phyloP scores from a whole-genome alignment of 1,140 invertebrate species.

The Agraylea sexmaculata region DNA sequence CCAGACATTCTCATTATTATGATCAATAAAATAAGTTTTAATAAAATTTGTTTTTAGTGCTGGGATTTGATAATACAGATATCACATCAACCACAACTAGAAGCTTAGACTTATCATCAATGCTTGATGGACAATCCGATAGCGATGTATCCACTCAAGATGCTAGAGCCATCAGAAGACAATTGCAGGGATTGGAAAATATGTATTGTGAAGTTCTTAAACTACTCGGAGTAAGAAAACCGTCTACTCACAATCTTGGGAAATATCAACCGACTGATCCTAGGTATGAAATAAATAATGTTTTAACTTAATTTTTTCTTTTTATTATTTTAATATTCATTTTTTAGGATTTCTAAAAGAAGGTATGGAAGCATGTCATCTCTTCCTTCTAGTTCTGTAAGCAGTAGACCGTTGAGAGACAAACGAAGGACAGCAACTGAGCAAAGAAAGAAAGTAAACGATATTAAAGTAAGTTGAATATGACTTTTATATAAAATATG shows the following conservation, averaged over 20 bases:
- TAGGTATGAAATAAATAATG: slow-evolving; percentile 24
- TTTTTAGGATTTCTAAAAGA: slow-evolving; percentile 25
- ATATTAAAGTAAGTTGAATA: slow-evolving; percentile 53
- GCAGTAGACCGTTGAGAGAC: slow-evolving; percentile 56
- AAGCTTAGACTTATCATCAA: slow-evolving; percentile 66
- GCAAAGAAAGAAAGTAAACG: slow-evolving; percentile 63
- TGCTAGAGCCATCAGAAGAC: slow-evolving; percentile 64
- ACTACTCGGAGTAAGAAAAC: slow-evolving; percentile 59
- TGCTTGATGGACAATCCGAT: slow-evolving; percentile 58
- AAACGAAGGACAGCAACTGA: slow-evolving; percentile 47
- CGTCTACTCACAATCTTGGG: slow-evolving; percentile 25
- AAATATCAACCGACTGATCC: slow-evolving; percentile 49
- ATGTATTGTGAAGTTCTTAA: slow-evolving; percentile 83
- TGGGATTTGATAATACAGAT: slow-evolving; percentile 60
- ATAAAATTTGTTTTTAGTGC: slow-evolving; percentile 39
- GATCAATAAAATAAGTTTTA: background rate
- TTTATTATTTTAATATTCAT: background rate
- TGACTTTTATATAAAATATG: slow-evolving; percentile 3
- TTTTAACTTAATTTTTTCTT: slow-evolving; percentile 5
- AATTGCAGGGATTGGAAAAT: slow-evolving; percentile 73
- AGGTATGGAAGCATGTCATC: slow-evolving; percentile 70
- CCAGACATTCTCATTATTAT: background rate
- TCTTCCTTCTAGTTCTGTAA: slow-evolving; percentile 68
- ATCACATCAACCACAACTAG: slow-evolving; percentile 65
- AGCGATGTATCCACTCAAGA: slow-evolving; percentile 66